Evolutionary conservation across 2,888 invertebrate genomes (phyloP), one percentile per base, ranked within the genome.

Genomic region (Scaeva pyrastri): DNA sequence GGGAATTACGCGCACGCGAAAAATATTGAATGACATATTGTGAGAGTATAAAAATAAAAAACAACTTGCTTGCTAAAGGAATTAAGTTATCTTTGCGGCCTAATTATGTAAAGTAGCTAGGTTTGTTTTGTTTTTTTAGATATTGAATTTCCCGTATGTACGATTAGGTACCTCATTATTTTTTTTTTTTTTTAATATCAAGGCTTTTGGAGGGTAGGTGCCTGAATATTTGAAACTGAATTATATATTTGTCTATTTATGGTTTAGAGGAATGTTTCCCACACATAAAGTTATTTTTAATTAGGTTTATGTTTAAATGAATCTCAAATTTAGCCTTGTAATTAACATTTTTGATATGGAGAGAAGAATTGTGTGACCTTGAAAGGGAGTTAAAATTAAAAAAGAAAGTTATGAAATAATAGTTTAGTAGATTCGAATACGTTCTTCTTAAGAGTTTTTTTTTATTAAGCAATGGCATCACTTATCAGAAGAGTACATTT

Each of bases 21-120:
- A 72, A 56, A 19, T 52, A 64, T 45, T 85, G 76, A 76, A 72
- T 77, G 80, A 73, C 72, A 81, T 41, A 81, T 81, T 85, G 71
- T 77, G 81, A 31, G 78, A 74, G 68, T 74, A 41, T 41, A 36
- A 26, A 45, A 19, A 36, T 10, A 31, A 45, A 31, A 21, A 56
- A 56, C 14, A 41, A n/a, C n/a, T 6, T 36, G 41, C 26, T 26
- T 71, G 68, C 60, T 39, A 81, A 76, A 68, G 76, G 62, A 76
- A 81, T 72, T 48, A 68, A 70, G 56, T 76, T 72, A 72, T 45
- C 68, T 50, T 39, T 52, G 68, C 36, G 36, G 68, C 36, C 36
- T 68, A 23, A 52, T 68, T 68, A 68, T 68, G 52, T 52, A 52
- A 68, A 68, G 68, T 52, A 52, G 36, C 39, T n/a, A n/a, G n/a